Conservation (phyloP, 1,140 invertebrate genomes). For the Pseudomyrmex gracilis region DNA sequence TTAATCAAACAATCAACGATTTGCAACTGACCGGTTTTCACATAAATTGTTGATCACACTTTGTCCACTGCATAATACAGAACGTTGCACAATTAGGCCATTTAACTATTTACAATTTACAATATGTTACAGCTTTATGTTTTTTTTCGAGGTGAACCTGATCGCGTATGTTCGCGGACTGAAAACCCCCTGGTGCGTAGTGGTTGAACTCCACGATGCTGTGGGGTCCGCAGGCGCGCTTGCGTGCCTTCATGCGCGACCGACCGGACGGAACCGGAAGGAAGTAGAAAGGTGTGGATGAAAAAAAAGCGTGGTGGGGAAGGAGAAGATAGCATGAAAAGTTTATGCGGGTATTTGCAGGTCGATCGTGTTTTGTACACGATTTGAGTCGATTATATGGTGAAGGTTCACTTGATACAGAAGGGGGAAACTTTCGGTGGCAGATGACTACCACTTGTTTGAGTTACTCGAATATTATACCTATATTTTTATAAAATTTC, state of each 20-base stretch:
- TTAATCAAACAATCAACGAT: conserved; percentile 21
- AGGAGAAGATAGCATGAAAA: conserved; percentile 65
- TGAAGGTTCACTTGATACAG: conserved; percentile 8
- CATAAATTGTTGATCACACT: conserved; percentile 2
- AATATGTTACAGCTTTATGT: neutral
- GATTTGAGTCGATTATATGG: conserved; percentile 9
- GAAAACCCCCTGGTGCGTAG: conserved; percentile 63
- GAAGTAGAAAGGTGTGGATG: conserved; percentile 81
- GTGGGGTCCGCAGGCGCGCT: conserved; percentile 68
- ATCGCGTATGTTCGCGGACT: conserved; percentile 68
- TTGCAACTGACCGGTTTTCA: neutral
- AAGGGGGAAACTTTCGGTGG: conserved; percentile 8
- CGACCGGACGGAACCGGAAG: conserved; percentile 83
- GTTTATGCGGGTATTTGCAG: conserved; percentile 23
- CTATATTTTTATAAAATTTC: neutral
- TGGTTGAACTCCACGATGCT: conserved; percentile 42
- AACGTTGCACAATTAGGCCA: neutral
- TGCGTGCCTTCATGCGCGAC: conserved; percentile 79
- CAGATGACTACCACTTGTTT: neutral
- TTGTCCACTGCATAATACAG: conserved; percentile 12
- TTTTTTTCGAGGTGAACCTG: conserved; percentile 53
- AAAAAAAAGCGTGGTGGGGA: conserved; percentile 63
- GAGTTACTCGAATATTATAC: neutral
- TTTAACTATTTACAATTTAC: neutral
- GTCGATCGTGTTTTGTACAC: conserved; percentile 42